phyloP scores from a whole-genome alignment of 37 sponge, comb jelly and placozoan genomes.

The Trichoplax adhaerens region DNA sequence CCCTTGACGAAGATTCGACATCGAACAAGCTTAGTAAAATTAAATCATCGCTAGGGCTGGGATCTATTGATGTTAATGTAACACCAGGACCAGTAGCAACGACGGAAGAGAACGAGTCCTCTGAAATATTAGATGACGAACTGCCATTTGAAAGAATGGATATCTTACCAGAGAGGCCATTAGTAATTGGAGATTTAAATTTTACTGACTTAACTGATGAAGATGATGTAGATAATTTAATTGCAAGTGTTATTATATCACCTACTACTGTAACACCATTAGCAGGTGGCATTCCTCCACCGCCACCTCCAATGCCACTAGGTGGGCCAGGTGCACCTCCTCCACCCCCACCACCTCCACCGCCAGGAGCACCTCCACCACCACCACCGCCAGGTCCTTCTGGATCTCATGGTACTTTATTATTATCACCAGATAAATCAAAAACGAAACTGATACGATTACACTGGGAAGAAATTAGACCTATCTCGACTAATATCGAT shows the following conservation, averaged over 20 bases:
- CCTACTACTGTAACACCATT: conserved; percentile 1
- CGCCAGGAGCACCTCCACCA: conserved; percentile 11
- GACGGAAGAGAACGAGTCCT: too few relatives aligned
- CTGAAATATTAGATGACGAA: too few relatives aligned
- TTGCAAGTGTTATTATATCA: conserved; percentile 15
- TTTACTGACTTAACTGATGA: conserved; percentile 61
- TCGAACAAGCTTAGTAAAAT: too few relatives aligned
- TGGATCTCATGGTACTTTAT: too few relatives aligned
- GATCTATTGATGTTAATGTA: too few relatives aligned
- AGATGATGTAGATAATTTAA: conserved; percentile 56
- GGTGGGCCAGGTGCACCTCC: conserved; percentile 12
- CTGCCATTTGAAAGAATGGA: neutral
- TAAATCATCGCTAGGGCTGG: too few relatives aligned
- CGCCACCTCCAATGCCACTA: conserved; percentile 27
- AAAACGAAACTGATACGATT: too few relatives aligned
- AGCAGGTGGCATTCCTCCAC: conserved; percentile 21
- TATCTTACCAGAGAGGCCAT: conserved; percentile 3
- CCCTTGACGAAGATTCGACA: too few relatives aligned
- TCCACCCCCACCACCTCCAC: conserved; percentile 15
- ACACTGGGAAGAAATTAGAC: too few relatives aligned
- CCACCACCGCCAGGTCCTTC: conserved; percentile 15
- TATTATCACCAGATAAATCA: too few relatives aligned
- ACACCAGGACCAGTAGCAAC: too few relatives aligned
- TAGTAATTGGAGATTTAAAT: conserved; percentile 43
- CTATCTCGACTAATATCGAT: too few relatives aligned